phyloP scores from a whole-genome alignment of 2,797 vertebrate species.

The Myioborus melanocephalus region DNA sequence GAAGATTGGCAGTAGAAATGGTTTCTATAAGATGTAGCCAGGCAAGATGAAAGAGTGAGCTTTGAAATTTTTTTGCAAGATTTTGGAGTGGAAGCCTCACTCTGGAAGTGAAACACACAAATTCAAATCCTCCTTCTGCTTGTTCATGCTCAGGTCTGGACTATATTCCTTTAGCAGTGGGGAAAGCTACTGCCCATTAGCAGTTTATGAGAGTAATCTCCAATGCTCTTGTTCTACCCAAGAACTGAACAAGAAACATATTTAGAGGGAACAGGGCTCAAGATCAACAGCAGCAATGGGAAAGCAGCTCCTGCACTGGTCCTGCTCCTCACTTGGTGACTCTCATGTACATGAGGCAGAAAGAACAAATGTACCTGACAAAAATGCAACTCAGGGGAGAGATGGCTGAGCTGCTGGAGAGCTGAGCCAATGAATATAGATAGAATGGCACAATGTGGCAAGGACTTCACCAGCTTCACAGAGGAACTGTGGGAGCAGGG shows the following conservation, averaged over 20 bases:
- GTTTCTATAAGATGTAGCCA: background rate
- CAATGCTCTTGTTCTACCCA: background rate
- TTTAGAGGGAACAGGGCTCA: background rate
- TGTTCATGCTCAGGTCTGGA: background rate
- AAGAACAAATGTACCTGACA: background rate
- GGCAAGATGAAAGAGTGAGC: background rate
- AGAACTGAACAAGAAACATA: background rate
- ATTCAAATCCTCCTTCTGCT: background rate
- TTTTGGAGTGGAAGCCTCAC: background rate
- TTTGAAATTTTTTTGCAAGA: background rate
- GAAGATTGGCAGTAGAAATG: background rate
- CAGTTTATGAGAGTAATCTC: background rate
- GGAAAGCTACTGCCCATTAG: background rate
- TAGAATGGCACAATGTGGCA: background rate
- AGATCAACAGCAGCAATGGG: background rate
- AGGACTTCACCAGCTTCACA: background rate
- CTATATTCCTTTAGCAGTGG: accelerated
- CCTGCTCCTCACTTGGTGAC: background rate
- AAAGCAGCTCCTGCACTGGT: background rate
- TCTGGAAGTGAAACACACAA: background rate
- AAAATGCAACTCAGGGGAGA: background rate
- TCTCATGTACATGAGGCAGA: background rate
- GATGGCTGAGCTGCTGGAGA: background rate
- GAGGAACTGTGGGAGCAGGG: background rate
- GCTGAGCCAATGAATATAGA: background rate